Base-by-base conservation (phyloP, 2,797 vertebrate species). In the Scolopax bukidnonensis region DNA sequence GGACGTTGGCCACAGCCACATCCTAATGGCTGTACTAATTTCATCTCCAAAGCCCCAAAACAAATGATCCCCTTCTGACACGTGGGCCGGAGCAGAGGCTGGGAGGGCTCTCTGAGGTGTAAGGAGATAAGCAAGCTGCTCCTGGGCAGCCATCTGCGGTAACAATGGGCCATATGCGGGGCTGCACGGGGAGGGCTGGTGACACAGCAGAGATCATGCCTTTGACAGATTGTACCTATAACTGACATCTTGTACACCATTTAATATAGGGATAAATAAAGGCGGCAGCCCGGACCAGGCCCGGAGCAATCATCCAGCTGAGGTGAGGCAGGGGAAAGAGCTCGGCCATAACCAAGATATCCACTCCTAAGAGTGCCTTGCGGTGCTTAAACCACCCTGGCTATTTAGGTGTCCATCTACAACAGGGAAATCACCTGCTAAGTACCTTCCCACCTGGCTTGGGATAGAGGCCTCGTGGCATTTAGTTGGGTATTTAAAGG, bases 121-220 rank as follows among this genome's bases (percentile, higher is more conserved):
- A 47, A 69, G 7, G 18, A 90, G 85, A 91, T 68, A 82, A 81
- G 83, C 83, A 84, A 81, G 84, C 88, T 87, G 88, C 11, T 93
- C 80, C 83, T 63, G 74, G 54, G 84, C 54, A 87, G 95, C 90
- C 92, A 94, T 87, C 89, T 95, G 88, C 41, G 77, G 78, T 84
- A 94, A 96, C 90, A 93, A 96, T 77, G 84, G 84, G 71, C 93
- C 86, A 82, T 93, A 82, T 92, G 92, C 16, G 47, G 77, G 77
- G 40, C 74, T 76, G 63, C n/a, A 32, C 38, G 27, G 70, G 65
- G 65, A 69, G 63, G 60, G 88, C 45, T 67, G 80, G 70, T 89
- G 71, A 87, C 68, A 41, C 63, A 79, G 23, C 67, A 9, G 3
- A 74, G 70, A 92, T n/a, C 47, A 56, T 14, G 70, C 81, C 76